Percentiles rank a stretch among this genome's conserved stretches.
phyloP scores from a whole-genome alignment of 2,888 invertebrate genomes.

The Atherix ibis region DNA sequence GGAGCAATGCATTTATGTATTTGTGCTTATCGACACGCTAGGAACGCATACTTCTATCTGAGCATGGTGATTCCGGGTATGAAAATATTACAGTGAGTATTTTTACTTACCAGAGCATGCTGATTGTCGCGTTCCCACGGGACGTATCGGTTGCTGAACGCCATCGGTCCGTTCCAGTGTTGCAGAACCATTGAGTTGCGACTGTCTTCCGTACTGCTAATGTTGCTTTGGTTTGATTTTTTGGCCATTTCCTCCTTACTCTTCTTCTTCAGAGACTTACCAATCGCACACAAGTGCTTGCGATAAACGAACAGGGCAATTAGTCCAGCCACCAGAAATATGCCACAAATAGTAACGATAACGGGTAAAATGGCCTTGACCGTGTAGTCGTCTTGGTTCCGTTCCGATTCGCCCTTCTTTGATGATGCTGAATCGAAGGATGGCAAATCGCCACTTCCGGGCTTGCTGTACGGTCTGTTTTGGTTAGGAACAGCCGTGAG shows the following conservation, averaged over 20 bases:
- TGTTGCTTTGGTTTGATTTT: constrained; percentile 31
- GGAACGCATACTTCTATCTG: no score
- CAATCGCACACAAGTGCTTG: constrained; percentile 49
- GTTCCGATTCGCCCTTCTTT: constrained; percentile 2
- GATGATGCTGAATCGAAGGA: not conserved
- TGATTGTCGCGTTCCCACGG: constrained; percentile 53
- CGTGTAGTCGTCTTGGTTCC: constrained; percentile 29
- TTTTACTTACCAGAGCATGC: constrained; percentile 25
- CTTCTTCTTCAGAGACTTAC: constrained; percentile 37
- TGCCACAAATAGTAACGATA: constrained; percentile 45
- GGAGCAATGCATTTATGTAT: no score
- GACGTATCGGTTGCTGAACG: constrained; percentile 69
- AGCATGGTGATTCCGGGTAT: no score
- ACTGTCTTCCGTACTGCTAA: constrained; percentile 27
- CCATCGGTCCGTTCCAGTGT: constrained; percentile 66
- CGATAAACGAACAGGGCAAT: constrained; percentile 50
- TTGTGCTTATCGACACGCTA: no score
- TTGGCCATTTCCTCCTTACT: constrained; percentile 61
- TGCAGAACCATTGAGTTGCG: constrained; percentile 45
- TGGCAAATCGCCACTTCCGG: not conserved
- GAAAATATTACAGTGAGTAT: no score
- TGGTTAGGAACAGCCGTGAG: not conserved
- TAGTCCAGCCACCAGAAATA: constrained; percentile 50
- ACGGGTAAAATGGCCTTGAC: constrained; percentile 55
- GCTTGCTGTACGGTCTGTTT: not conserved